Percentiles rank a stretch among this genome's conserved stretches.
Conservation (phyloP, 2,113 vertebrate genomes). For the Eira barbara region DNA sequence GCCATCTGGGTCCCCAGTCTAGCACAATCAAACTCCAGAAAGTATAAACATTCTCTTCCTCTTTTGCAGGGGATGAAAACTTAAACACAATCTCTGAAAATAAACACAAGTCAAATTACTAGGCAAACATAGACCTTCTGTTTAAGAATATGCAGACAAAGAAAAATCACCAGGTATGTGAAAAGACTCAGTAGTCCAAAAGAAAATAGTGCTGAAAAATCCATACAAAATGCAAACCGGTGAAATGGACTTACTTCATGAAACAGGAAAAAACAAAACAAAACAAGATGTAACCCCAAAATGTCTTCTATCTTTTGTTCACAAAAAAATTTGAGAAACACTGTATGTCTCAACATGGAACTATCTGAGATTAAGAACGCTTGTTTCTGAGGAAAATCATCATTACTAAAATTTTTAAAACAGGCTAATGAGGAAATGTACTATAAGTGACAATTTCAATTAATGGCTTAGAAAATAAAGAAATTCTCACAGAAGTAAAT, state of each 20-base stretch:
- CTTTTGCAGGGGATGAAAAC: not conserved
- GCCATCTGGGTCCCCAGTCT: not conserved
- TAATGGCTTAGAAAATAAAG: not conserved
- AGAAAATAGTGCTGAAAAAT: not conserved
- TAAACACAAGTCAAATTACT: not conserved
- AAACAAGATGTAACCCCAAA: not conserved
- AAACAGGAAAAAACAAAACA: not conserved
- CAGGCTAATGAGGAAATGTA: not conserved
- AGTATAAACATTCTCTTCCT: not conserved
- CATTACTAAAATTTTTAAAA: not conserved
- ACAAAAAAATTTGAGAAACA: not conserved
- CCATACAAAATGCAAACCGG: not conserved
- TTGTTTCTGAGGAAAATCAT: not conserved
- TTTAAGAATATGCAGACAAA: not conserved
- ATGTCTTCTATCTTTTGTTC: not conserved
- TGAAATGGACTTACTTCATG: not conserved
- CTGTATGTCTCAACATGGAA: not conserved
- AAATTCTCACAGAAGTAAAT: not conserved
- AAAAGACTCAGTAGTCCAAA: not conserved
- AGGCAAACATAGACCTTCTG: not conserved
- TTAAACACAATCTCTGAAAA: slow-evolving; percentile 10
- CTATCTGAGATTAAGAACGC: not conserved
- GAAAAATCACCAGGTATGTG: not conserved
- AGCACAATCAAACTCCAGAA: slow-evolving; percentile 7
- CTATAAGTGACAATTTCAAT: not conserved